Percentiles rank a stretch among this genome's conserved stretches.
Conservation (phyloP, 2,113 vertebrate genomes). For the Poeciliopsis occidentalis region DNA sequence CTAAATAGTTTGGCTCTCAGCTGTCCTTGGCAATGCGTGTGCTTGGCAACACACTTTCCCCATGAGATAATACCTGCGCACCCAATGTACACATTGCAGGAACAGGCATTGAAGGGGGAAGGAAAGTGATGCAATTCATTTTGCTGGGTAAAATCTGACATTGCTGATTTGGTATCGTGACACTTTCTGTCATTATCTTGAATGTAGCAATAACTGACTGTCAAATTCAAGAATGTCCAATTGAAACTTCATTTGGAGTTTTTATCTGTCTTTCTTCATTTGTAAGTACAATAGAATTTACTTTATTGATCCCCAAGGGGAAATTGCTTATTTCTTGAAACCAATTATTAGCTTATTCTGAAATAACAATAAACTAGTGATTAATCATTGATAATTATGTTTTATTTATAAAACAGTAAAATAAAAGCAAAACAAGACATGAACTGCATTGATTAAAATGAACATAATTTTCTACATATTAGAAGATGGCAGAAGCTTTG, state of each 20-base stretch:
- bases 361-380: neutral
- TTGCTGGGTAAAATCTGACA: neutral
- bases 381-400: neutral
- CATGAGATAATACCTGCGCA: neutral
- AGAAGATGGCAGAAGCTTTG: too few species aligned
- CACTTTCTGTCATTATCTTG: neutral
- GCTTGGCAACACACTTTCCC: neutral
- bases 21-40: constrained; percentile 1
- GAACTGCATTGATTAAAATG: too few species aligned
- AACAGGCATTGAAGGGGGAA: constrained; percentile 1
- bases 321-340: too few species aligned
- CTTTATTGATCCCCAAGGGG: too few species aligned
- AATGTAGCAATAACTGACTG: neutral
- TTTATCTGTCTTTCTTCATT: neutral
- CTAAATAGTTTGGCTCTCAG: constrained; percentile 12
- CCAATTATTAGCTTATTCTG: neutral
- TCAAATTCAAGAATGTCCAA: neutral
- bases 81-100: neutral
- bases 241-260: neutral
- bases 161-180: neutral
- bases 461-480: too few species aligned
- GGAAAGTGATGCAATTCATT: constrained; percentile 3
- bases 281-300: neutral
- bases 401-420: neutral
- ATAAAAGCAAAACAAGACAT: too few species aligned